phyloP scores from a whole-genome alignment of 1,140 invertebrate genomes.

The Apis mellifera region Amel_HAv3.1 CM009944.2:8232001-8232500 shows the following conservation, averaged over 20 bases:
- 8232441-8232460: conserved; percentile 38
- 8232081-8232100: conserved; percentile 64
- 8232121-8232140: conserved; percentile 52
- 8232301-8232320: conserved; percentile 71
- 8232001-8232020: conserved; percentile 61
- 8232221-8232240: conserved; percentile 62
- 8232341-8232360: conserved; percentile 73
- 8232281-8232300: conserved; percentile 60
- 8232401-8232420: conserved; percentile 53
- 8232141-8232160: conserved; percentile 61
- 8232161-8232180: conserved; percentile 63
- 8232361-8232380: conserved; percentile 61
- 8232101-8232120: conserved; percentile 65
- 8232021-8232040: conserved; percentile 52
- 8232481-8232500: conserved; percentile 68
- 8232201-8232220: conserved; percentile 63
- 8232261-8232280: conserved; percentile 69
- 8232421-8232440: conserved; percentile 62
- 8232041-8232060: conserved; percentile 61
- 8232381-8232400: conserved; percentile 65
- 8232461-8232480: conserved; percentile 57
- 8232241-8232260: conserved; percentile 72
- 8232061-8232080: conserved; percentile 65
- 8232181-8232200: conserved; percentile 54
- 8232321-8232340: conserved; percentile 72